phyloP scores from a whole-genome alignment of 2,797 vertebrate genomes.

The Phrynocephalus vlangalii region DNA sequence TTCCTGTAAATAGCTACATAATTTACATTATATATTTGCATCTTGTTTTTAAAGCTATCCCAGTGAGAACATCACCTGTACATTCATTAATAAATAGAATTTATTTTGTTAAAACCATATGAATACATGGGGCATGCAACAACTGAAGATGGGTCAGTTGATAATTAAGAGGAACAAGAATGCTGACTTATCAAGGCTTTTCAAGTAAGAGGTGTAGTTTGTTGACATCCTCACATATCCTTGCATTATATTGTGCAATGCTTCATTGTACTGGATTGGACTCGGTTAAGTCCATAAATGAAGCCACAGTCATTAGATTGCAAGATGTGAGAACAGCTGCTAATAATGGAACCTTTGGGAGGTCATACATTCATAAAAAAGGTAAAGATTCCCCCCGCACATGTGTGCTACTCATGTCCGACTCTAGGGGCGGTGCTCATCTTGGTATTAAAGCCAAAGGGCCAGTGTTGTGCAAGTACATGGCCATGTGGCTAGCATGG shows the following conservation, averaged over 20 bases:
- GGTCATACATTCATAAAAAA: no score
- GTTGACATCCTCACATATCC: background rate
- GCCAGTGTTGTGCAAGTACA: no score
- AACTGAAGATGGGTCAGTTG: background rate
- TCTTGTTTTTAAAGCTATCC: background rate
- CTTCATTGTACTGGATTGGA: no score
- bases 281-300: no score
- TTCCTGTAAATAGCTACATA: background rate
- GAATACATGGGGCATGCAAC: background rate
- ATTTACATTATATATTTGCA: background rate
- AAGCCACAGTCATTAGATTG: no score
- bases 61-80: background rate
- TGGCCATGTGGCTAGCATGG: no score
- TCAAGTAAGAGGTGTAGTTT: accelerated
- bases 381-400: no score
- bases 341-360: no score
- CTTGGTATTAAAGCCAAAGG: no score
- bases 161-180: background rate
- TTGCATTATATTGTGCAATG: background rate
- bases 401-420: no score
- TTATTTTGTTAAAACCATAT: background rate
- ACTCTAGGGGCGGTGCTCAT: no score
- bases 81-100: background rate
- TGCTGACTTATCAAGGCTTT: background rate
- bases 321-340: no score